Conservation (phyloP, 92 coral and sea anemone genomes). For the Porites lobata region DNA sequence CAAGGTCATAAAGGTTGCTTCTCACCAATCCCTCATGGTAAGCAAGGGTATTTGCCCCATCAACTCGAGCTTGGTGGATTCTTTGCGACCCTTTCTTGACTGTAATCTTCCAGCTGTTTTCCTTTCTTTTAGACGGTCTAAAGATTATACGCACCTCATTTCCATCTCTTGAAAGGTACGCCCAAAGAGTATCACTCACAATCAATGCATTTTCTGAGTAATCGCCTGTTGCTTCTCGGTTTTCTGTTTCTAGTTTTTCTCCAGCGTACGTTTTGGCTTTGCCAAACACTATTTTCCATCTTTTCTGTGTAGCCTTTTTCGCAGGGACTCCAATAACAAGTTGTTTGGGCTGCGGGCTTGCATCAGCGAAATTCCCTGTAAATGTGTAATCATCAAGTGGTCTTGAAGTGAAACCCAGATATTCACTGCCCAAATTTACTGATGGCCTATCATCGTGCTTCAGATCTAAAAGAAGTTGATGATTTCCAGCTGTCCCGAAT, state of each 20-base stretch:
- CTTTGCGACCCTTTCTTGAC: neutral
- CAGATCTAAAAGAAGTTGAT: too few species aligned
- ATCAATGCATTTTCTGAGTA: neutral
- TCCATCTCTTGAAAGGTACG: neutral
- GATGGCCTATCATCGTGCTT: too few species aligned
- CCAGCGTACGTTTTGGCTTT: neutral
- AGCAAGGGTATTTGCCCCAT: slow-evolving; percentile 20
- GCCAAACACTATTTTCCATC: neutral
- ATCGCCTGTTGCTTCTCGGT: neutral
- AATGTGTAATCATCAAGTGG: neutral
- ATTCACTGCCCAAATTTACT: neutral
- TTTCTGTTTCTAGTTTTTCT: neutral
- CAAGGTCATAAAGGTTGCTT: slow-evolving; percentile 6
- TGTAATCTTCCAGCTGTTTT: neutral
- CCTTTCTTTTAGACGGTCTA: neutral
- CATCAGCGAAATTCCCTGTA: neutral
- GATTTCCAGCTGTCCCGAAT: too few species aligned
- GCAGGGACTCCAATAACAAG: neutral
- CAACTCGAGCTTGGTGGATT: slow-evolving; percentile 7
- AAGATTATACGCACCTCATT: neutral
- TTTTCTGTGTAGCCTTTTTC: neutral
- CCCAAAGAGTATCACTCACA: neutral
- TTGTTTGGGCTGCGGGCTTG: neutral
- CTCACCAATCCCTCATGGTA: neutral
- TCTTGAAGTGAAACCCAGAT: neutral